These are phyloP conservation scores for Crossaster papposus DNA, from an alignment of 53 echinoderm and acorn worm genomes.

Conservation along the genomic window DNA sequence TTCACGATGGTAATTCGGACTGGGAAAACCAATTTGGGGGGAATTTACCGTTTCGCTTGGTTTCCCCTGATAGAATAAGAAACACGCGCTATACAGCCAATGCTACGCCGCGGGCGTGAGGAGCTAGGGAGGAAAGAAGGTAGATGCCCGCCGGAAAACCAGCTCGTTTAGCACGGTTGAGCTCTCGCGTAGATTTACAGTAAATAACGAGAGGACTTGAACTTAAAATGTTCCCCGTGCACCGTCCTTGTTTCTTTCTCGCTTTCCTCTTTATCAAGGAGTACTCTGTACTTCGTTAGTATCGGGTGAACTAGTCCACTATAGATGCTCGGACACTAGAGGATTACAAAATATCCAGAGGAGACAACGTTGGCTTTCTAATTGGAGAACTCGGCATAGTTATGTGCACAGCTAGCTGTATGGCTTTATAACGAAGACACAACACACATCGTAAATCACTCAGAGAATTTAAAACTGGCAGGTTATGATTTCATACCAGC, in stretches of 20 bases:
- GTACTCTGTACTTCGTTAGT: not conserved
- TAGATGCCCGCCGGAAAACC: slow-evolving; percentile 17
- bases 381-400: not conserved
- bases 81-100: too few species aligned
- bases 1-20: slow-evolving; percentile 54
- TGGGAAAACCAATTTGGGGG: slow-evolving; percentile 54
- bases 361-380: not conserved
- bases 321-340: not conserved
- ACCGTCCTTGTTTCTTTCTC: not conserved
- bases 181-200: not conserved
- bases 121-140: not conserved
- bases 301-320: not conserved
- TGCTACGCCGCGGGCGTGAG: not conserved
- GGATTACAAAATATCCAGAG: not conserved
- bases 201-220: slow-evolving; percentile 23
- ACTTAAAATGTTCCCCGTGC: not conserved
- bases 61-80: slow-evolving; percentile 16
- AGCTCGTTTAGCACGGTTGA: not conserved
- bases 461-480: slow-evolving; percentile 14
- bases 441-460: slow-evolving; percentile 17
- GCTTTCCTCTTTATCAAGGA: not conserved
- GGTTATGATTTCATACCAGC: not conserved
- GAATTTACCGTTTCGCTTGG: slow-evolving; percentile 45
- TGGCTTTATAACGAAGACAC: not conserved
- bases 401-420: not conserved